Evolutionary conservation across 2,797 vertebrate genomes (phyloP), one percentile per base, ranked within the genome.

Genomic region (Furcifer pardalis): DNA sequence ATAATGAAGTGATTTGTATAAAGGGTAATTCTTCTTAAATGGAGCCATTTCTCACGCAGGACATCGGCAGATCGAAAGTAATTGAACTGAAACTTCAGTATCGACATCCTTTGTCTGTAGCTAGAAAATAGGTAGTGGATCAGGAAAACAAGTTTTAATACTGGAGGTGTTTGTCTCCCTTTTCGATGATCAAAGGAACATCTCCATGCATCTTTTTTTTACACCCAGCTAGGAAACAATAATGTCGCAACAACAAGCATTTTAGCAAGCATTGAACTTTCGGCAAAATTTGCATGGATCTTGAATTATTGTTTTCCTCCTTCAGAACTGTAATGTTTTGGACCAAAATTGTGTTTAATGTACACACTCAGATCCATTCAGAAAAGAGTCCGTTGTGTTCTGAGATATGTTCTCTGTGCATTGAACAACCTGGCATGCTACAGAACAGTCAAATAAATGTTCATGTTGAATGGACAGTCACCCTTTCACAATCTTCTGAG

Each of bases 21-120:
- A 95, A 96, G 95, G 95, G 94, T 96, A 96, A 96, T 96, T 96
- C 92, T 88, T 95, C 92, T 96, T 93, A 96, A 97, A 95, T 95
- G 94, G 95, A 96, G 94, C 93, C 95, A 96, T 96, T 96, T 93
- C 95, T 96, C 96, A 96, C 92, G 85, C 86, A 92, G 94, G 95
- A 96, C 95, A 87, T 91, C 91, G 94, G 94, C 92, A 94, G 95
- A 96, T 96, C 94, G 95, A 96, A 97, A 96, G 92, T 93, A 95
- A 95, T 96, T 95, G 95, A 95, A 95, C 94, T 94, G 93, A 95
- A 95, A 95, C 95, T 95, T 95, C 94, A 92, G 91, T 92, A 95
- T 94, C 95, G 95, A 90, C 95, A 94, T 92, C 94, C 92, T 94
- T 93, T 94, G 93, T 94, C 94, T 95, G 95, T 95, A 96, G 96